Conservation (phyloP, 2,888 invertebrate genomes). For the Eudasyphora cyanicolor region DNA sequence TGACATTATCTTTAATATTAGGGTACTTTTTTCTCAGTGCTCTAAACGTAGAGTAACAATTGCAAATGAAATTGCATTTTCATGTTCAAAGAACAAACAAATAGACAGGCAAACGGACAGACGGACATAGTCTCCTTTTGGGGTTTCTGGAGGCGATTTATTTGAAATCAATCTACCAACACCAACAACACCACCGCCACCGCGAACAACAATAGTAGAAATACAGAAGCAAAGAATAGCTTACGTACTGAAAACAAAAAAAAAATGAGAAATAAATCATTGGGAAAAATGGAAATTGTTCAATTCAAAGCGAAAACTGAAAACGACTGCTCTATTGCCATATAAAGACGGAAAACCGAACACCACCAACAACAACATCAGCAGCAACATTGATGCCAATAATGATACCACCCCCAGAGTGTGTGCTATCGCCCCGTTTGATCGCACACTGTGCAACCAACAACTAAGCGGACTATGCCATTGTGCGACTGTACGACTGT, state of each 20-base stretch:
- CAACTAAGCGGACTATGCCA: no score
- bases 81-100: conserved; percentile 28
- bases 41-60: conserved; percentile 15
- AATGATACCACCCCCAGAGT: conserved; percentile 45
- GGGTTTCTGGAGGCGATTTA: conserved; percentile 13
- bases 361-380: background rate
- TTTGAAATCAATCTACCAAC: background rate
- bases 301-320: conserved; percentile 6
- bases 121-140: background rate
- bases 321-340: conserved; percentile 62
- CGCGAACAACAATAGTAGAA: background rate
- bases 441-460: conserved; percentile 21
- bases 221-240: background rate
- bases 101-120: conserved; percentile 1
- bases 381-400: conserved; percentile 12
- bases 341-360: conserved; percentile 40
- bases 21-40: no score
- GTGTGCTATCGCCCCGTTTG: conserved; percentile 6
- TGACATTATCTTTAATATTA: no score
- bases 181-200: background rate
- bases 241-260: no score
- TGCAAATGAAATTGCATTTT: conserved; percentile 57
- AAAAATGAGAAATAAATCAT: conserved; percentile 19
- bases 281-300: conserved; percentile 1
- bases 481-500: no score